Percentiles rank a stretch among this genome's conserved stretches.
These are phyloP conservation scores for Ispidina picta DNA, from an alignment of 2,797 vertebrate genomes.

Conservation along the genomic window DNA sequence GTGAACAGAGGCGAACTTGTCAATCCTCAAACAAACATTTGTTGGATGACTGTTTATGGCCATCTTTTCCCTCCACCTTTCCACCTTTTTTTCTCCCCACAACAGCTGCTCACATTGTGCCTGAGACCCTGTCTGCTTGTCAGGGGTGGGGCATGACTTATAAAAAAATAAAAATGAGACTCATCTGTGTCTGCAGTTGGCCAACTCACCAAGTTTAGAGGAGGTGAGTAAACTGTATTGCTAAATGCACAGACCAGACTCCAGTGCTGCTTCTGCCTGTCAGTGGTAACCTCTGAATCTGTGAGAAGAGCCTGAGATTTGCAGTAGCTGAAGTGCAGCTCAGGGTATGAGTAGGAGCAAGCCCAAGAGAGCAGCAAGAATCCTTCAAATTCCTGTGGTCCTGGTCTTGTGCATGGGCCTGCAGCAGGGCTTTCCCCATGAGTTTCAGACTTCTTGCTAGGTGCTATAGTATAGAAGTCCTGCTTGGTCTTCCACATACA, in stretches of 20 bases:
- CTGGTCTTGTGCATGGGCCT: neutral
- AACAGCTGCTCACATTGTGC: slow-evolving; percentile 3
- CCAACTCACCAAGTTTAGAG: neutral
- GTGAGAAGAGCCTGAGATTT: neutral
- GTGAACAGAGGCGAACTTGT: slow-evolving; percentile 6
- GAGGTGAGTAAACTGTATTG: neutral
- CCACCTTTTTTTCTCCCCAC: neutral
- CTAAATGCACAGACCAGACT: neutral
- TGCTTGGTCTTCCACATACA: slow-evolving; percentile 55
- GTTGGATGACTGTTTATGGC: neutral
- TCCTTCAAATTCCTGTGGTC: neutral
- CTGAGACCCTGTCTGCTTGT: slow-evolving; percentile 29
- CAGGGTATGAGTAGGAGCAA: neutral
- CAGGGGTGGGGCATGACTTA: neutral
- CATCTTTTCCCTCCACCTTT: slow-evolving; percentile 6
- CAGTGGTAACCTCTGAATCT: neutral
- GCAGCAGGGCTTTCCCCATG: neutral
- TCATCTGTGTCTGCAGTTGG: neutral
- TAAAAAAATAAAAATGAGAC: neutral
- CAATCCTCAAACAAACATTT: slow-evolving; percentile 54
- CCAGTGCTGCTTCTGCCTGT: neutral
- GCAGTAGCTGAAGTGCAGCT: slow-evolving; percentile 20
- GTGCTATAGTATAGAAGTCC: slow-evolving; percentile 38
- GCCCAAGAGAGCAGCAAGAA: neutral
- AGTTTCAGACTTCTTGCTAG: slow-evolving; percentile 8